Evolutionary conservation across 2,113 vertebrate genomes (phyloP).

Genomic region (Ascaphus truei): DNA sequence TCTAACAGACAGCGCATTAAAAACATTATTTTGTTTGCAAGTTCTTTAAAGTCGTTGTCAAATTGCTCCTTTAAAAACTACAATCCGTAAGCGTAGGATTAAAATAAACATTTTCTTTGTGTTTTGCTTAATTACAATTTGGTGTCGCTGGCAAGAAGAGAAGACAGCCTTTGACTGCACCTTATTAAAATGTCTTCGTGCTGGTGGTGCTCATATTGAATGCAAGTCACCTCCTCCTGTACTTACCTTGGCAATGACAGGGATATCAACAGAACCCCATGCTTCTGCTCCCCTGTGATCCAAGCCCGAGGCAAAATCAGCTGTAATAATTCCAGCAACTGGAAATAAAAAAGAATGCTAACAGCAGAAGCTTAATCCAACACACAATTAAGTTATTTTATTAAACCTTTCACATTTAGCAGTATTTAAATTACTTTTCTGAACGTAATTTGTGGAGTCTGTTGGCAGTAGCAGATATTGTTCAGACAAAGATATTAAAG

Average conservation of each 20-base stretch:
- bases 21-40: too few species aligned
- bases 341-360: constrained; percentile 52
- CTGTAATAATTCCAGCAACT: constrained; percentile 73
- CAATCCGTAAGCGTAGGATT: too few species aligned
- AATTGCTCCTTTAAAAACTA: too few species aligned
- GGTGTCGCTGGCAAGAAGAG: background rate
- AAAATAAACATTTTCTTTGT: background rate
- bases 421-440: background rate
- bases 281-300: constrained; percentile 74
- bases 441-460: background rate
- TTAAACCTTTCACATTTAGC: background rate
- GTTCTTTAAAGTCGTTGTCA: too few species aligned
- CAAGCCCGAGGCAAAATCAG: constrained; percentile 74
- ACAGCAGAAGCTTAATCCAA: constrained; percentile 40
- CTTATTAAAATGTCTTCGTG: constrained; percentile 48
- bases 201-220: constrained; percentile 40
- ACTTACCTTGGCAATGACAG: constrained; percentile 75
- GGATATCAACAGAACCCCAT: constrained; percentile 82
- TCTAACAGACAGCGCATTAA: too few species aligned
- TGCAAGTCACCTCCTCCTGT: constrained; percentile 47
- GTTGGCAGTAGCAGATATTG: background rate
- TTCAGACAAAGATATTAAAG: background rate
- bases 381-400: constrained; percentile 32
- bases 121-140: background rate
- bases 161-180: constrained; percentile 24